Conservation (phyloP, 2,113 vertebrate species). For the Sorex araneus region DNA sequence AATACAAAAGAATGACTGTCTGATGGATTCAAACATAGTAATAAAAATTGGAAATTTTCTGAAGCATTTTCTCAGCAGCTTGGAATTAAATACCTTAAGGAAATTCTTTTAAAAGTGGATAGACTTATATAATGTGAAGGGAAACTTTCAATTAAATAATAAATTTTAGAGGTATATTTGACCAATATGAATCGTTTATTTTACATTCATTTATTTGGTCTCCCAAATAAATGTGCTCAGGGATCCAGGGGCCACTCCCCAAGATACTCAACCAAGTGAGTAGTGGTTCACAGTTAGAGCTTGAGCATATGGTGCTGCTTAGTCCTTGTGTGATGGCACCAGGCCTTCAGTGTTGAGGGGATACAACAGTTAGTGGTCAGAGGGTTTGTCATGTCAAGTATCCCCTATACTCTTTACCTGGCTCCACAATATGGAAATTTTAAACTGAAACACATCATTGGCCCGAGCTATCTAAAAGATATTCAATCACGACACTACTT, state of each 20-base stretch:
- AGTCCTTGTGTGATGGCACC: too few species aligned
- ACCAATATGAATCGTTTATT: background rate
- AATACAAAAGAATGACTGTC: constrained; percentile 31
- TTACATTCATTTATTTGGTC: too few species aligned
- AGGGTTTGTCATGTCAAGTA: too few species aligned
- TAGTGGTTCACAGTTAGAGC: too few species aligned
- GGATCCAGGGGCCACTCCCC: too few species aligned
- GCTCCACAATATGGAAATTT: too few species aligned
- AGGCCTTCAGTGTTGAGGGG: too few species aligned
- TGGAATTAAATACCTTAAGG: constrained; percentile 42
- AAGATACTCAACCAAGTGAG: too few species aligned
- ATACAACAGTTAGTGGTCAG: too few species aligned
- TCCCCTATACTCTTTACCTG: too few species aligned
- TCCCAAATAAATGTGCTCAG: too few species aligned
- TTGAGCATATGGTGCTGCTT: too few species aligned
- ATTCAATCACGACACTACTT: background rate
- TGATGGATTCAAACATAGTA: constrained; percentile 14
- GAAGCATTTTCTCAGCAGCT: constrained; percentile 31
- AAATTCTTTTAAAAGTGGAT: constrained; percentile 44
- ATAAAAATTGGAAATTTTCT: constrained; percentile 58
- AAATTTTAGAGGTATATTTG: constrained; percentile 4
- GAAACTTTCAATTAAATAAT: background rate
- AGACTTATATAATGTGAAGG: constrained; percentile 16
- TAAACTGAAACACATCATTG: background rate
- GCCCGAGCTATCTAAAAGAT: background rate